Percentiles rank a stretch among this genome's conserved stretches.
phyloP scores from a whole-genome alignment of 2,797 vertebrate genomes.

The Otus scops region DNA sequence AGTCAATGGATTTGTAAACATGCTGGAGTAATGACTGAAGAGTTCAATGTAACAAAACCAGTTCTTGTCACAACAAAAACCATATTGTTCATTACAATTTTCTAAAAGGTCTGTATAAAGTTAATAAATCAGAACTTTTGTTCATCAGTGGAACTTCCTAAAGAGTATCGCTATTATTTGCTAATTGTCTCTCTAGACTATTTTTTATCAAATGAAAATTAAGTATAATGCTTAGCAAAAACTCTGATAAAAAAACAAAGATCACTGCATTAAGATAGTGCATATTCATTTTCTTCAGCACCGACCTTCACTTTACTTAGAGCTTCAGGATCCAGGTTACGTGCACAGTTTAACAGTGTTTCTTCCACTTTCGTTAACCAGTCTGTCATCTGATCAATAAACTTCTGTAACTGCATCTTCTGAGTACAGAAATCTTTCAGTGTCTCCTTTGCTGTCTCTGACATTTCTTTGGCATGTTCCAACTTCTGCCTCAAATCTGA shows the following conservation, averaged over 20 bases:
- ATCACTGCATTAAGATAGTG: background rate
- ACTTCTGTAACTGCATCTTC: conserved; percentile 85
- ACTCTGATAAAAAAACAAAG: background rate
- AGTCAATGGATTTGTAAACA: background rate
- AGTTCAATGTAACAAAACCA: background rate
- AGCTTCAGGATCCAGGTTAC: conserved; percentile 78
- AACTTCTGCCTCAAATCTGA: conserved; percentile 90
- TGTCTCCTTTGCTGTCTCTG: conserved; percentile 84
- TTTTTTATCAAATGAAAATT: background rate
- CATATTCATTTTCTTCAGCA: background rate
- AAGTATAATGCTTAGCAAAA: background rate
- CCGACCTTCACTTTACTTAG: conserved; percentile 87
- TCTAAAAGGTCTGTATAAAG: background rate
- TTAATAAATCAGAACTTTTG: background rate
- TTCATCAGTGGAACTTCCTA: background rate
- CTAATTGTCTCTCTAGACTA: background rate
- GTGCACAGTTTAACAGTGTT: conserved; percentile 77
- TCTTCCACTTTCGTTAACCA: conserved; percentile 83
- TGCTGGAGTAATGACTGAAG: background rate
- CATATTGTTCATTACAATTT: background rate
- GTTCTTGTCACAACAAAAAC: background rate
- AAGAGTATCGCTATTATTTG: background rate
- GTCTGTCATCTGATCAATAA: conserved; percentile 80
- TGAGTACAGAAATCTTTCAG: conserved; percentile 88
- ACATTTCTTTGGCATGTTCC: conserved; percentile 85